Evolutionary conservation across 2,113 vertebrate species (phyloP).

Genomic region (cat (Felis catus)): DNA sequence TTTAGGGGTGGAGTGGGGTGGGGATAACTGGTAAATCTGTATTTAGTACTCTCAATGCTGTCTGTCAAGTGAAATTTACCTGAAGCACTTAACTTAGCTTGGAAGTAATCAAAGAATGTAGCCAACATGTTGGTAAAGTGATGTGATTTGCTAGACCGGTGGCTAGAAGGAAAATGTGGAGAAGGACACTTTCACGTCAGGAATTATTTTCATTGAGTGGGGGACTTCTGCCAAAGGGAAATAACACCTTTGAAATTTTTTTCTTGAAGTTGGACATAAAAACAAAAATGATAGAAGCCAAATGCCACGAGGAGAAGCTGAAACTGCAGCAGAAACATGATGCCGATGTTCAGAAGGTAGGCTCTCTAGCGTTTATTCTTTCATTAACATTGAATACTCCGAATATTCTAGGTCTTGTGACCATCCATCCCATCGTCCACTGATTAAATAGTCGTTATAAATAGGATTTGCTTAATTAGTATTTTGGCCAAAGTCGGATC

Average conservation of each 20-base stretch:
- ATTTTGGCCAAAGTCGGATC: background rate
- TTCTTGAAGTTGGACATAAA: constrained; percentile 89
- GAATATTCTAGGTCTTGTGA: background rate
- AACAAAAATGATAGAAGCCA: constrained; percentile 92
- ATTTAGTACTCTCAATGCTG: background rate
- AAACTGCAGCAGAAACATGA: constrained; percentile 95
- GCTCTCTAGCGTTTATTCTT: background rate
- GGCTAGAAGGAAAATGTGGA: background rate
- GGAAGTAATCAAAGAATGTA: background rate
- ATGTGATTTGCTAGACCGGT: background rate
- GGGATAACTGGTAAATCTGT: background rate
- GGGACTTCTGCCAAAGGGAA: constrained; percentile 25
- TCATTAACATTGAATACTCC: background rate
- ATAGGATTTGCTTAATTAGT: background rate
- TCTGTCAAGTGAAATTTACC: background rate
- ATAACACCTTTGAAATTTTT: constrained; percentile 66
- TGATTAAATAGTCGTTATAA: background rate
- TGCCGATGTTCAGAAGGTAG: constrained; percentile 94
- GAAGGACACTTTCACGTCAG: background rate
- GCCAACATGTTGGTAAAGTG: background rate
- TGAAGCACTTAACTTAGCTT: constrained; percentile 14
- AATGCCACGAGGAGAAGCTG: constrained; percentile 95
- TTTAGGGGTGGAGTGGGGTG: rapidly evolving
- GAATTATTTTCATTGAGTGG: constrained; percentile 29
- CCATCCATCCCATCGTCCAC: background rate